Conservation (phyloP, 1,140 invertebrate genomes). For the Coenobita brevimanus region DNA sequence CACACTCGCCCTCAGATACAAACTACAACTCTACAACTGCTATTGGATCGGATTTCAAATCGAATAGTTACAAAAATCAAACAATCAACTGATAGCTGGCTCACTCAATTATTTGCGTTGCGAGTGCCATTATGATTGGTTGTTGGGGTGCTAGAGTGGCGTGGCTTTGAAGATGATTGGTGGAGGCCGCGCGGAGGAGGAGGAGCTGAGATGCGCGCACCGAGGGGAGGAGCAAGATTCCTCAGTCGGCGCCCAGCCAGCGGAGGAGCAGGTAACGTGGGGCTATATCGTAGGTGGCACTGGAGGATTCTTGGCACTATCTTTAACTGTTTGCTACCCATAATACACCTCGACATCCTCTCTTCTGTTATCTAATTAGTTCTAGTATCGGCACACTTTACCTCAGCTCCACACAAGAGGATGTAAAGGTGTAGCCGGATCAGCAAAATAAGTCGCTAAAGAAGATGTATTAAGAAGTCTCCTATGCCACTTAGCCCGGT, state of each 20-base stretch:
- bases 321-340: no score
- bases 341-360: no score
- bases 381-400: no score
- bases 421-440: no score
- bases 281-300: no score
- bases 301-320: no score
- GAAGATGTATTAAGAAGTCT: no score
- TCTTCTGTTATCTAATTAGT: no score
- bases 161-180: constrained; percentile 60
- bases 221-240: constrained; percentile 61
- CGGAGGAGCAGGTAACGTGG: constrained; percentile 37
- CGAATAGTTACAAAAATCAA: constrained; percentile 71
- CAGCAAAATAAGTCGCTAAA: no score
- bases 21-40: constrained; percentile 70
- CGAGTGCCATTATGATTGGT: constrained; percentile 70
- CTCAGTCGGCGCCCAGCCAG: constrained; percentile 61
- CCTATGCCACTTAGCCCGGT: no score
- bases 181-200: constrained; percentile 37
- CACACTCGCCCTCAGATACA: constrained; percentile 70
- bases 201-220: constrained; percentile 60
- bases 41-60: constrained; percentile 71
- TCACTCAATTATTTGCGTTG: constrained; percentile 70
- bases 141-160: constrained; percentile 69
- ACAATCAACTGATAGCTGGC: constrained; percentile 71
- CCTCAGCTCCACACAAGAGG: no score